Conservation (phyloP, 2,113 vertebrate genomes). For the Peromyscus californicus region DNA sequence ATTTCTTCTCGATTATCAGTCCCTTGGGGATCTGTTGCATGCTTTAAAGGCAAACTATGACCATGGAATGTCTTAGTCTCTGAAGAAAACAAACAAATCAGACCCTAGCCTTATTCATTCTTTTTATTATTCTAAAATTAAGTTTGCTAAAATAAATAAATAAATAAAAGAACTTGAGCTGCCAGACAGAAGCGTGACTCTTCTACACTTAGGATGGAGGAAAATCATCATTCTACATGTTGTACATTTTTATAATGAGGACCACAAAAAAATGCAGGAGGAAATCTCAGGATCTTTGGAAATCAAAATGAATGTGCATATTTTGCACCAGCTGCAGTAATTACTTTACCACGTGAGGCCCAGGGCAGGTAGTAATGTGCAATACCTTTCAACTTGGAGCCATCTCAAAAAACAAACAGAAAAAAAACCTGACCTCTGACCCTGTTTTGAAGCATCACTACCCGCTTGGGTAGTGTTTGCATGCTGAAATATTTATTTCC, state of each 20-base stretch:
- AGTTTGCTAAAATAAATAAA: conserved; percentile 69
- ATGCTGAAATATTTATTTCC: conserved; percentile 89
- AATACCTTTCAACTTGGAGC: conserved; percentile 75
- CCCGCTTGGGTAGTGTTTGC: conserved; percentile 79
- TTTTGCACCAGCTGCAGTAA: conserved; percentile 76
- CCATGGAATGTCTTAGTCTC: conserved; percentile 9
- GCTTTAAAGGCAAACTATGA: conserved; percentile 57
- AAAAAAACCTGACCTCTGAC: conserved; percentile 80
- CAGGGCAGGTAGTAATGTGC: conserved; percentile 59
- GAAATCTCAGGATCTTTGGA: conserved; percentile 81
- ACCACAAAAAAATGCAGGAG: conserved; percentile 59
- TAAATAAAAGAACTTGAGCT: conserved; percentile 59
- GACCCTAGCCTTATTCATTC: not conserved
- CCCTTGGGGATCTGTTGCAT: not conserved
- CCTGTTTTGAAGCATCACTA: conserved; percentile 85
- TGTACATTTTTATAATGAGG: conserved; percentile 79
- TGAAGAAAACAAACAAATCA: not conserved
- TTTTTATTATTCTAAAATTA: conserved; percentile 64
- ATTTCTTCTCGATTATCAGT: not conserved
- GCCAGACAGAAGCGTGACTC: conserved; percentile 54
- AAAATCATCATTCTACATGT: conserved; percentile 66
- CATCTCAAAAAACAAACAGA: conserved; percentile 76
- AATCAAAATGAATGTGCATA: conserved; percentile 74
- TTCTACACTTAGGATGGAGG: not conserved
- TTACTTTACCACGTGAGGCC: conserved; percentile 80